Conservation (phyloP, 64 coral and sea anemone genomes). For the Catalaphyllia jardinei region DNA sequence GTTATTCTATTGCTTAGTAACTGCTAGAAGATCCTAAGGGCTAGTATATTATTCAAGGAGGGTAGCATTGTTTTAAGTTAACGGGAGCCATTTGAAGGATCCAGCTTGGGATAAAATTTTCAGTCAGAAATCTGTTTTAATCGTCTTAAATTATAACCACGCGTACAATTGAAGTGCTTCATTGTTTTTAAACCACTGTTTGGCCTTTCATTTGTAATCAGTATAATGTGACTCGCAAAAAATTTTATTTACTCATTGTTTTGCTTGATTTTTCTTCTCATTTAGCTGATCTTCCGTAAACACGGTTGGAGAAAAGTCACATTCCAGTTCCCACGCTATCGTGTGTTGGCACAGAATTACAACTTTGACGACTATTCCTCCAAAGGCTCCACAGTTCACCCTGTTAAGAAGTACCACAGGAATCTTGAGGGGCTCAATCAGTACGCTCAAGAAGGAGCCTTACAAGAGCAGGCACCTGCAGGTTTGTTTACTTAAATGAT, state of each 20-base stretch:
- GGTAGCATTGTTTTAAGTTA: too few relatives aligned
- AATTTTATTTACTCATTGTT: not conserved
- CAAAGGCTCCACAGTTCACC: conserved; percentile 96
- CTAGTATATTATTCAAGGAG: too few relatives aligned
- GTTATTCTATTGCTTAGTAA: too few relatives aligned
- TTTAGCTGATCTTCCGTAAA: conserved; percentile 93
- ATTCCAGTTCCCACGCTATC: conserved; percentile 91
- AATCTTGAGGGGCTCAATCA: conserved; percentile 60
- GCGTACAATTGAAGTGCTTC: too few relatives aligned
- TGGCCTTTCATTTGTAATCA: too few relatives aligned
- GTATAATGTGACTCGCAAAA: too few relatives aligned
- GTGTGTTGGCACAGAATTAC: conserved; percentile 82
- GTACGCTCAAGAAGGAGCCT: conserved; percentile 26
- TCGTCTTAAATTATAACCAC: too few relatives aligned
- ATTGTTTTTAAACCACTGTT: too few relatives aligned
- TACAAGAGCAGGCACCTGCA: conserved; percentile 29
- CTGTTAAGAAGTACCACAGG: conserved; percentile 90
- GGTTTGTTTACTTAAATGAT: not conserved
- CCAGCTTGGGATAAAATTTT: too few relatives aligned
- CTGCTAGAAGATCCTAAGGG: too few relatives aligned
- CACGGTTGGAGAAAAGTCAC: conserved; percentile 97
- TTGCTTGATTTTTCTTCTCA: not conserved
- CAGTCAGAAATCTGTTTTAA: too few relatives aligned
- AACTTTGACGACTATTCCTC: conserved; percentile 99
- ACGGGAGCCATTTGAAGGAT: too few relatives aligned